Evolutionary conservation across 2,888 invertebrate genomes (phyloP).

Genomic region (Agelastica alni): DNA sequence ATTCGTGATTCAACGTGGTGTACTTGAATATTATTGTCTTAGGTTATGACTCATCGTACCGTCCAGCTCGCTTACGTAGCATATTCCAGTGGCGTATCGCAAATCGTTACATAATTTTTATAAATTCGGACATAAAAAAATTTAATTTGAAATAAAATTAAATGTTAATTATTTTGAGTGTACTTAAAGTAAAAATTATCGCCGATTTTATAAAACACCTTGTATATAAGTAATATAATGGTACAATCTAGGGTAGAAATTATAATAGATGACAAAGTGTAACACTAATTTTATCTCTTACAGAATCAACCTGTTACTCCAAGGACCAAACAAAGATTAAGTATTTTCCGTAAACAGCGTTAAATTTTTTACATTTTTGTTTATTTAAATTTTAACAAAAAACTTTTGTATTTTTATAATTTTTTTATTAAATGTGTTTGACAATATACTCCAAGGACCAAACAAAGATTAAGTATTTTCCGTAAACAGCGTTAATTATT

Average conservation of each 20-base stretch:
- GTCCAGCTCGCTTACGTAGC: no score
- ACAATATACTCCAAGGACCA: slow-evolving; percentile 37
- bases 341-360: slow-evolving; percentile 35
- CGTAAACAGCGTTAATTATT: slow-evolving; percentile 26
- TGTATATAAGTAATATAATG: not conserved
- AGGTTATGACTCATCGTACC: no score
- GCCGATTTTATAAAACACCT: not conserved
- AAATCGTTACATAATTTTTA: no score
- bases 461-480: slow-evolving; percentile 36
- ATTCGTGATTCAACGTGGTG: no score
- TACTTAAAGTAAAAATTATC: not conserved
- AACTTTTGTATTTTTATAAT: not conserved
- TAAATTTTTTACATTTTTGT: not conserved
- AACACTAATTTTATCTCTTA: slow-evolving; percentile 23
- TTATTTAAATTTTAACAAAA: not conserved
- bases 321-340: slow-evolving; percentile 32
- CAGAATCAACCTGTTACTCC: slow-evolving; percentile 37
- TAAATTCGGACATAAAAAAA: no score
- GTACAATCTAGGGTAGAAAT: no score
- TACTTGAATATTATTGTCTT: no score
- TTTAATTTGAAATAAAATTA: not conserved
- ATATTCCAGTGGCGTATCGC: no score
- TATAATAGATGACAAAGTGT: no score
- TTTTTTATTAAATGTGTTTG: not conserved
- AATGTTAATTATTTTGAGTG: not conserved